Evolutionary conservation across 2,888 invertebrate genomes (phyloP), one percentile per base, ranked within the genome.

Genomic region (Drosophila algonquin): DNA sequence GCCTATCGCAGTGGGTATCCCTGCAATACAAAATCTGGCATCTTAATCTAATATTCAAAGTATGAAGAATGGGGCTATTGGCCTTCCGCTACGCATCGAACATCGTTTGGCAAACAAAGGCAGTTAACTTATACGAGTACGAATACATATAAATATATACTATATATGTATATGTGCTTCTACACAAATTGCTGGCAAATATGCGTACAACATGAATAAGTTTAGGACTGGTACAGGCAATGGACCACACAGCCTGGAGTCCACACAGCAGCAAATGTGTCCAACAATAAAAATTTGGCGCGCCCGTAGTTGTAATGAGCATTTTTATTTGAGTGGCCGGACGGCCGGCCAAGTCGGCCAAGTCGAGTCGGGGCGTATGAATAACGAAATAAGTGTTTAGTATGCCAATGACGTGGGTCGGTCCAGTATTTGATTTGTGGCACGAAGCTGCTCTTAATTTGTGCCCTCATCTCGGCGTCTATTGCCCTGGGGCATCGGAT

Each of bases 121-220:
- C 72, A 65, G 51, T 65, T 51, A 60, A 55, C 50, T 52, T 59
- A 35, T 24, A 24, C 24, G 24, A 24, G 24, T 24, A 24, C 24
- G 24, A 24, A 24, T 5, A 24, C 5, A 24, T 24, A 5, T 24
- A 24, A 5, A 5, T 24, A 24, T 24, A 24, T 24, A 24, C 24
- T 24, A 2, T 18, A 18, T 18, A 18, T 18, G 18, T 79, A 81
- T 73, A 72, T 75, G 61, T 62, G 32, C 44, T 55, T 55, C 70
- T 16, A 55, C 57, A 74, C 88, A 84, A 84, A 88, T 83, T 86
- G 77, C 67, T 72, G 73, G 75, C 89, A 85, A 84, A 84, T 84
- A 82, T 85, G 86, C 76, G 75, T 58, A 72, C 57, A 69, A 86
- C 80, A 84, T 88, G 82, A 84, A 84, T 76, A 88, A 82, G 58